These are phyloP conservation scores for Limonius californicus DNA, from an alignment of 1,140 invertebrate species.

Conservation along the genomic window DNA sequence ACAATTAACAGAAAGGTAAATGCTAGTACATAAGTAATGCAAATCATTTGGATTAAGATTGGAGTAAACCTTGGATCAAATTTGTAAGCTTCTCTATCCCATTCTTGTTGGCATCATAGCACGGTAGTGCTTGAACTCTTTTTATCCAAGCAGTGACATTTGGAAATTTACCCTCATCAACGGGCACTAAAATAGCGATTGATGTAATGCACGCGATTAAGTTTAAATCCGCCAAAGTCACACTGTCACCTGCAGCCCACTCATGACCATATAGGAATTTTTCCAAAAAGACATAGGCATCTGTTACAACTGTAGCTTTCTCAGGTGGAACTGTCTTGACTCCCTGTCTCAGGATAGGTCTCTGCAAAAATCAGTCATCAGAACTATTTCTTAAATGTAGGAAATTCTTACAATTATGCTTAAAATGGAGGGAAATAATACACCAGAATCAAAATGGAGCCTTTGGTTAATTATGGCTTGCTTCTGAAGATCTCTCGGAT, in stretches of 20 bases:
- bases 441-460: conserved; percentile 39
- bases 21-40: too few relatives aligned
- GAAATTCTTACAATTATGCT: too few relatives aligned
- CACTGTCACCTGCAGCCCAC: conserved; percentile 40
- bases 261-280: conserved; percentile 33
- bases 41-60: too few relatives aligned
- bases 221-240: conserved; percentile 54
- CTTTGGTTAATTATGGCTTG: conserved; percentile 54
- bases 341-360: not conserved
- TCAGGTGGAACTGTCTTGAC: conserved; percentile 21
- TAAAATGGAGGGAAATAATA: too few relatives aligned
- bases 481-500: conserved; percentile 53
- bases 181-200: conserved; percentile 40
- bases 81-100: not conserved
- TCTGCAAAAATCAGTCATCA: not conserved
- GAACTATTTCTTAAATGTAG: too few relatives aligned
- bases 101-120: conserved; percentile 41
- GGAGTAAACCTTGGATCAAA: too few relatives aligned
- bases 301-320: conserved; percentile 29
- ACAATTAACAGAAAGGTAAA: too few relatives aligned
- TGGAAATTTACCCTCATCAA: conserved; percentile 35
- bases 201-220: conserved; percentile 41
- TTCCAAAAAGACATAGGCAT: conserved; percentile 44
- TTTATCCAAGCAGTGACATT: conserved; percentile 47
- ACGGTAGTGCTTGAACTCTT: conserved; percentile 45